Conservation (phyloP, 2,888 invertebrate species). For the Epistrophe eligans region DNA sequence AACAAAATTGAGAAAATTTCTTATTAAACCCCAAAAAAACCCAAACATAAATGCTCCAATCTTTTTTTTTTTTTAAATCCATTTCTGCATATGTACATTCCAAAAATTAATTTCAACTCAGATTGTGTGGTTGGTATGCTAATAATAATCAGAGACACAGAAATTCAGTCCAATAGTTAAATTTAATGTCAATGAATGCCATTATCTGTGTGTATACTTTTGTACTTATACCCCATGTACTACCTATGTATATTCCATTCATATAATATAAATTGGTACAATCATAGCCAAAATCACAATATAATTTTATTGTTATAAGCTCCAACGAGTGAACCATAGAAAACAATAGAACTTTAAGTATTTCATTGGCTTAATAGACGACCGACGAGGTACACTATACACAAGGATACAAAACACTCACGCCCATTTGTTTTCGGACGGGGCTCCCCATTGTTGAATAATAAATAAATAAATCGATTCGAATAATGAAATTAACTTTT, state of each 20-base stretch:
- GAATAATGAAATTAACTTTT: conserved; percentile 50
- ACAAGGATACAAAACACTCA: neutral
- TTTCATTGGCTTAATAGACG: conserved; percentile 66
- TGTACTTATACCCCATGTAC: neutral
- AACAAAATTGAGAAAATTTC: neutral
- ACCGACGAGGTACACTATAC: neutral
- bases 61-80: neutral
- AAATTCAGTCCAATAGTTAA: conserved; percentile 29
- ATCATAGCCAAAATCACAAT: conserved; percentile 67
- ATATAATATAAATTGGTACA: conserved; percentile 48
- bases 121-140: conserved; percentile 35
- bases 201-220: neutral
- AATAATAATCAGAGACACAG: conserved; percentile 24
- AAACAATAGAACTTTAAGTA: conserved; percentile 70
- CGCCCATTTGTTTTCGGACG: neutral
- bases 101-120: conserved; percentile 46
- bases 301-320: conserved; percentile 69
- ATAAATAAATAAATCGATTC: conserved; percentile 58
- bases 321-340: conserved; percentile 40
- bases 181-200: conserved; percentile 26
- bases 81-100: neutral
- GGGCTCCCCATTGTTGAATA: neutral
- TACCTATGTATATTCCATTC: neutral
- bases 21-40: neutral
- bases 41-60: neutral